Evolutionary conservation across 2,888 invertebrate species (phyloP), one percentile per base, ranked within the genome.

Genomic region (Herminia tarsipennalis): DNA sequence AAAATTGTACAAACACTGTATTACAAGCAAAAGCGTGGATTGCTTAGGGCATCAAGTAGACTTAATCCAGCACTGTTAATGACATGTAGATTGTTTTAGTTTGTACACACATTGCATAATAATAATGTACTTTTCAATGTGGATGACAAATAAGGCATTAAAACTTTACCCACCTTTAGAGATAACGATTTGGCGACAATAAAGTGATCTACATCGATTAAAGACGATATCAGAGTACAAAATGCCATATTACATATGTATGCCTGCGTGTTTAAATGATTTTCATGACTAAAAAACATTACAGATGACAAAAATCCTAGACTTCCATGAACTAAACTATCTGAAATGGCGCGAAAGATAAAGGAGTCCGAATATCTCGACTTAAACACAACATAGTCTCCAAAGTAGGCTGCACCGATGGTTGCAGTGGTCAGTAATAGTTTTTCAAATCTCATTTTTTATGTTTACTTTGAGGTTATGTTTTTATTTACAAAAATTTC

Each of bases 191-290:
- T 81, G 1, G 91, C 90, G 0, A 82, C 79, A n/a, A 90, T 67
- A 24, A 81, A 70, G 64, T 90, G 90, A 38, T 90, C 90, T 0
- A 89, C 38, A 59, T 90, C 90, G 13, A 90, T 90, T 0, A 84
- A 37, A 0, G 82, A 79, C 0, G 90, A 85, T 2, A 86, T 39
- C 0, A 77, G 5, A 0, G 87, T 83, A 24, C 91, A 90, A 18
- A 88, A 66, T 13, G 74, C 20, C 0, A 83, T 57, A 41, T 89
- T 78, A 1, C 57, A 67, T 1, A 78, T 12, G 33, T 68, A 66
- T 0, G 70, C 68, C 12, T 78, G 55, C 0, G 50, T 35, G 1
- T 70, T 60, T 1, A 82, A 10, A 32, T 66, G 70, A 0, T 70
- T 52, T 6, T 81, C 81, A 24, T 81, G 57, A 27, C 66, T 76